These are phyloP conservation scores for Drosophila trichaetosa DNA, from an alignment of 2,888 invertebrate genomes.

Conservation along the genomic window DNA sequence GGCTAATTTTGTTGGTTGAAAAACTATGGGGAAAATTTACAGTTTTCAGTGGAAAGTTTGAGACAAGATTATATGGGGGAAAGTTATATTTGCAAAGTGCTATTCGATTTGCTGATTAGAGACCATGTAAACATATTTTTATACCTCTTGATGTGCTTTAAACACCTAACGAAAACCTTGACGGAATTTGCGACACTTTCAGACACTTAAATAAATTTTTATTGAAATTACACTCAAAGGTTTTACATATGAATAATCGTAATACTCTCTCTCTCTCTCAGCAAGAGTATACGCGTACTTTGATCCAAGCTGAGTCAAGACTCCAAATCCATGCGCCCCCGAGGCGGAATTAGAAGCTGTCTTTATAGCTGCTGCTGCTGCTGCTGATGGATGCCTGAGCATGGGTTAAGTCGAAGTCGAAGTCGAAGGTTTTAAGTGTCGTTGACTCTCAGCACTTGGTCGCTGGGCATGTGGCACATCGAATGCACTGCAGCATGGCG, in stretches of 20 bases:
- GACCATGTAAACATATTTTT: not conserved
- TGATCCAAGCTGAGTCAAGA: conserved; percentile 53
- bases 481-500: conserved; percentile 24
- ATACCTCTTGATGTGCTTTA: not conserved
- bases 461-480: conserved; percentile 32
- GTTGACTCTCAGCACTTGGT: conserved; percentile 37
- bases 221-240: not conserved
- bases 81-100: not conserved
- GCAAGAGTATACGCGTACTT: conserved; percentile 17
- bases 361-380: conserved; percentile 7
- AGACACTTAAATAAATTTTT: not conserved
- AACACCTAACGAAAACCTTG: too few species aligned
- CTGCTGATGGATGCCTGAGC: conserved; percentile 34
- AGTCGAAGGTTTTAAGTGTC: conserved; percentile 26
- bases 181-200: not conserved
- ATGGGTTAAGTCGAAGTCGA: conserved; percentile 15
- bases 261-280: not conserved
- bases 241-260: not conserved
- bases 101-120: not conserved
- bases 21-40: not conserved
- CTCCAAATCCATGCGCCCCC: conserved; percentile 46
- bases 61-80: not conserved
- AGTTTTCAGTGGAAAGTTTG: not conserved
- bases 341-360: conserved; percentile 66
- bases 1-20: not conserved